Conservation (phyloP, 2,797 vertebrate species). For the Rhodeus uyekii region DNA sequence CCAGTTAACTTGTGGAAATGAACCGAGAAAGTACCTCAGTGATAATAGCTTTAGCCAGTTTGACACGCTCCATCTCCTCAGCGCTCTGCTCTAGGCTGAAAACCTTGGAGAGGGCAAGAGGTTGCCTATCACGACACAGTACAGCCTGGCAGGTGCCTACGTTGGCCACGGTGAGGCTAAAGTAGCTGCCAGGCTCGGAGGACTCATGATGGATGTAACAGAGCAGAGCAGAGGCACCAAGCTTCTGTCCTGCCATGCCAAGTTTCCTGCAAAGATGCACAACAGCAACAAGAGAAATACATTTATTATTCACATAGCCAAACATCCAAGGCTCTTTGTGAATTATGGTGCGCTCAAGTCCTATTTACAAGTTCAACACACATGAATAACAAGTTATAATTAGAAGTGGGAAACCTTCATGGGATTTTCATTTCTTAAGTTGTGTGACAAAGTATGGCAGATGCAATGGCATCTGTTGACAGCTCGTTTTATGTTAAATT, state of each 20-base stretch:
- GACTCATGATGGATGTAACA: conserved; percentile 89
- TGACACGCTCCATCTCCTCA: conserved; percentile 90
- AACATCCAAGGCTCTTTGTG: background rate
- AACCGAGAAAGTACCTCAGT: conserved; percentile 83
- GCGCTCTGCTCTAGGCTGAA: conserved; percentile 89
- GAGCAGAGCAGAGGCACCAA: conserved; percentile 92
- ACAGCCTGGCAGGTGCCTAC: conserved; percentile 93
- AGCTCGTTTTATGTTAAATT: too few relatives aligned
- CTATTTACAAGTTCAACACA: background rate
- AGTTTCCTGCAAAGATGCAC: conserved; percentile 82
- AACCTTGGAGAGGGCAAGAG: conserved; percentile 88
- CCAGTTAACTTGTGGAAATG: background rate
- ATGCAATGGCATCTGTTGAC: too few relatives aligned
- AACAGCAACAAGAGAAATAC: background rate
- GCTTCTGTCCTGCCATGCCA: conserved; percentile 95
- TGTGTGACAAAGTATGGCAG: background rate
- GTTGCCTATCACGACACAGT: conserved; percentile 86
- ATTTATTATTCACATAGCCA: background rate
- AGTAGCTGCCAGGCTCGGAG: conserved; percentile 80
- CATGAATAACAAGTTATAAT: background rate
- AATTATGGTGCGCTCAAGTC: background rate
- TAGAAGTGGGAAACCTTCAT: too few relatives aligned
- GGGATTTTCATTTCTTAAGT: background rate
- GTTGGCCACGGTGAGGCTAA: conserved; percentile 91
- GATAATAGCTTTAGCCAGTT: conserved; percentile 93